Conservation (phyloP, 2,888 invertebrate genomes). For the Julus scandinavius region DNA sequence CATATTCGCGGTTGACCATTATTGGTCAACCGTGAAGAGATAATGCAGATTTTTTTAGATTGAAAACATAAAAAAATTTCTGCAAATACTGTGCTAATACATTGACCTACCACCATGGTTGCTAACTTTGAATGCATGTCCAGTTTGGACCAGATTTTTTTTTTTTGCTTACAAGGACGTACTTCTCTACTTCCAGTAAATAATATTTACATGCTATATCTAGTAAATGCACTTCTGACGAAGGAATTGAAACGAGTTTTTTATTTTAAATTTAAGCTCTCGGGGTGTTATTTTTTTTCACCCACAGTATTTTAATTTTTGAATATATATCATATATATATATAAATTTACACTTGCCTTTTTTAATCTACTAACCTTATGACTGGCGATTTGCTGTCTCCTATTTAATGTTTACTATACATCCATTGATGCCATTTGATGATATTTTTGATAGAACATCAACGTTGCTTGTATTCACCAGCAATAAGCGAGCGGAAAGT, state of each 20-base stretch:
- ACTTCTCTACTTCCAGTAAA: conserved; percentile 5
- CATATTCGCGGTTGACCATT: background rate
- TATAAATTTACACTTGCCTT: conserved; percentile 46
- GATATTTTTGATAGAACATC: conserved; percentile 52
- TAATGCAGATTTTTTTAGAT: background rate
- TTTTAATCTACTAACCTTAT: conserved; percentile 42
- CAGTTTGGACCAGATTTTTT: background rate
- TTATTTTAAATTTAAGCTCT: conserved; percentile 36
- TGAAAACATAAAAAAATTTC: background rate
- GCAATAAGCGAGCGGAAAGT: conserved; percentile 48
- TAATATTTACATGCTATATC: background rate
- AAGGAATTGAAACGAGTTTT: conserved; percentile 35
- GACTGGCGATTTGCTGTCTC: conserved; percentile 43
- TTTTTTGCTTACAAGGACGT: background rate
- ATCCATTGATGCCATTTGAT: conserved; percentile 45
- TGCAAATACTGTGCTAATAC: background rate
- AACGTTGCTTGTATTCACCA: conserved; percentile 47
- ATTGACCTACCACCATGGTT: background rate
- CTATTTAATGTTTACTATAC: conserved; percentile 46
- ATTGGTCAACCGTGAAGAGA: background rate
- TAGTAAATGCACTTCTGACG: conserved; percentile 18
- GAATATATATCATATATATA: conserved; percentile 46
- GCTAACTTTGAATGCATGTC: background rate
- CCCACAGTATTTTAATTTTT: conserved; percentile 38
- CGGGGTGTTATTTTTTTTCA: conserved; percentile 35